Evolutionary conservation across 2,888 invertebrate genomes (phyloP), one percentile per base, ranked within the genome.

Genomic region (Pheosia gnoma): DNA sequence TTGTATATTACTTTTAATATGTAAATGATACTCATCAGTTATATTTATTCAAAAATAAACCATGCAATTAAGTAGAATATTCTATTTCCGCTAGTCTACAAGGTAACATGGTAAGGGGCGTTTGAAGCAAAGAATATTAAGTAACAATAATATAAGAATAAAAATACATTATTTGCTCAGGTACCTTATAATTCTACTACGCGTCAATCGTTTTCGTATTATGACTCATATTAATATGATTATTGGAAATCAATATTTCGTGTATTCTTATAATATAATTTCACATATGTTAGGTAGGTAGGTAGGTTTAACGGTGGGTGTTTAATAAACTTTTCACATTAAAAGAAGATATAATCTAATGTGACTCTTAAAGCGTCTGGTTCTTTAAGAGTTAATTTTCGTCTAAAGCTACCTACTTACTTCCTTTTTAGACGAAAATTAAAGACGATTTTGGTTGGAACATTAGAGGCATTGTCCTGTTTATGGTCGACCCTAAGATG

Each of bases 401-500:
- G 39, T 45, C 37, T 49, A 59, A 57, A 65, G 41, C 66, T 41
- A 56, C 49, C 37, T 53, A 63, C 57, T 10, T 53, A 47, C 47
- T 60, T 53, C 61, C 60, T 66, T 62, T 65, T 69, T 68, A 58
- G 57, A 58, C 66, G 56, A 66, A 65, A 72, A 75, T 77, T 75
- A 71, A 78, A 71, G 66, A 68, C 63, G 57, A 72, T 66, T 72
- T 69, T 66, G 68, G 68, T 60, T 70, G 66, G 72, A 60, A 67
- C 65, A 73, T 67, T 60, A 55, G 70, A 79, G 84, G 75, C 84
- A 82, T 82, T 87, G 85, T 75, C 83, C 88, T 84, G 79, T 86
- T 86, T 84, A 87, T 75, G 75, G 68, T 65, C 61, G 77, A 66
- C 77, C 75, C 80, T 81, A 79, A 85, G 85, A 87, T 86, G 74